A percentile compares a stretch with the other conserved stretches of the same genome.
phyloP scores from a whole-genome alignment of 1,140 invertebrate species.

The Diachasmimorpha longicaudata region DNA sequence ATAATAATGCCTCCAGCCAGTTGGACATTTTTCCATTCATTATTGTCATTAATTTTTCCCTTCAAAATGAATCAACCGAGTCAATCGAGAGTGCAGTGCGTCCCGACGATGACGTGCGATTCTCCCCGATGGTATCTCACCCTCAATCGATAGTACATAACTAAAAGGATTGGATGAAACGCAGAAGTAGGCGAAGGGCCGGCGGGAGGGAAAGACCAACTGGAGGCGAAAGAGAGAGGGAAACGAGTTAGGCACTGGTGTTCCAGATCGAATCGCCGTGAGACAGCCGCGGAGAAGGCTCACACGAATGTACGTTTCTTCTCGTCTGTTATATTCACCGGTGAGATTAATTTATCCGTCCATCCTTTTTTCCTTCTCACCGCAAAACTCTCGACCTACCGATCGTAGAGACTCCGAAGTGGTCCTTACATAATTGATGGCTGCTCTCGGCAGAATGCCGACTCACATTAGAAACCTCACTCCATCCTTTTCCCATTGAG shows the following conservation, averaged over 20 bases:
- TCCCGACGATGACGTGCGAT: neutral
- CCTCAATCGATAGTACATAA: neutral
- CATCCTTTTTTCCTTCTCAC: neutral
- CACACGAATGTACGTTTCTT: neutral
- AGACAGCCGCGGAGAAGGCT: neutral
- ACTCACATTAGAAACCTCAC: neutral
- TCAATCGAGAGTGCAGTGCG: neutral
- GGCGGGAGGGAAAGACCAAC: neutral
- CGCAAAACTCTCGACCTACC: neutral
- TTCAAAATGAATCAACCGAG: neutral
- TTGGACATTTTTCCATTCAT: neutral
- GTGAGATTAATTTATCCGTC: neutral
- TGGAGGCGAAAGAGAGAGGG: neutral
- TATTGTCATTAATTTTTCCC: constrained; percentile 3
- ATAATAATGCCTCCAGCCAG: neutral
- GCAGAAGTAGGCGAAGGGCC: neutral
- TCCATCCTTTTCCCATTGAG: neutral
- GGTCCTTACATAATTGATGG: constrained; percentile 2
- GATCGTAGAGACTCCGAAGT: neutral
- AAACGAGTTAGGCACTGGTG: neutral
- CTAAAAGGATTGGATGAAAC: neutral
- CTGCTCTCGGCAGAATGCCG: neutral
- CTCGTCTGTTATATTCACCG: neutral
- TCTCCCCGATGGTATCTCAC: neutral
- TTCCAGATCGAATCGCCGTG: neutral